Evolutionary conservation across 2,888 invertebrate genomes (phyloP), one percentile per base, ranked within the genome.

Genomic region (Calephelis perditalis): DNA sequence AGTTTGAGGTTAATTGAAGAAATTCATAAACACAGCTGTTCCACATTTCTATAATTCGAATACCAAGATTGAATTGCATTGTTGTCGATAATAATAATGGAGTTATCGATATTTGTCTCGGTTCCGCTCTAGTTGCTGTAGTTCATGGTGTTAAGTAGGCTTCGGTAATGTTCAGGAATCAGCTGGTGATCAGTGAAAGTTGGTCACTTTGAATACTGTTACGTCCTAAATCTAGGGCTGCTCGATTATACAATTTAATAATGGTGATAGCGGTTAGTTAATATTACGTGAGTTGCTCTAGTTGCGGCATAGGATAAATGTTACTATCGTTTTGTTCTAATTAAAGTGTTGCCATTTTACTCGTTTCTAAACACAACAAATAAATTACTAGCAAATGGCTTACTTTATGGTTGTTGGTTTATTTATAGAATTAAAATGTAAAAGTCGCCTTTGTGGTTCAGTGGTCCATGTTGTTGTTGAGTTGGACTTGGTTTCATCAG

Each of bases 121-220:
- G 71, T 76, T 74, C 73, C 75, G 78, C 75, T 78, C 76, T 71
- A 76, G 60, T 77, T 79, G 64, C 66, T 73, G 77, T 74, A 75
- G 68, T 71, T 69, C 77, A 75, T 79, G 75, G 71, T 73, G 77
- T 75, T 78, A 71, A 62, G 60, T 63, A 64, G 65, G 61, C 64
- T 66, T 70, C 72, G 69, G 65, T 70, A 74, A 68, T 58, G 70
- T 66, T 64, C 62, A 63, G 75, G 76, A 78, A 78, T 78, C 76
- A 76, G 76, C 73, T 67, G 71, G 68, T 68, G 62, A 65, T 57
- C 64, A 75, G 84, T 81, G 84, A 84, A 84, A 84, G 84, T 83
- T 66, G 68, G 66, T 65, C 66, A 65, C 66, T 64, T 68, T 62
- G 74, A 71, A 75, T 75, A 71, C 70, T 59, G 59, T 70, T 69